Percentiles rank a stretch among this genome's conserved stretches.
Conservation (phyloP, 2,888 invertebrate species). For the Octodonta nipae region DNA sequence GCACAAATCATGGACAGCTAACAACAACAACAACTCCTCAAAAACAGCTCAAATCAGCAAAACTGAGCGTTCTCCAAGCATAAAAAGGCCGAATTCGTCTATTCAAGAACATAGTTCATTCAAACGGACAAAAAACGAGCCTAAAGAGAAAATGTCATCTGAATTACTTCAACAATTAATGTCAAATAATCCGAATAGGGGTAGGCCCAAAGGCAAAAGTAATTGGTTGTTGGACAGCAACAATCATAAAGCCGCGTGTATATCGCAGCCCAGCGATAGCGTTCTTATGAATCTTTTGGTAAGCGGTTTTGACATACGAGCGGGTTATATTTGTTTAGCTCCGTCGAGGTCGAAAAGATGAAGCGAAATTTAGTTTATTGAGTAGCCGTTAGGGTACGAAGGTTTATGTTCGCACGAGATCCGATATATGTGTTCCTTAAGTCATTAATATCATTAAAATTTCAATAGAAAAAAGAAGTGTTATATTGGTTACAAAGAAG, state of each 20-base stretch:
- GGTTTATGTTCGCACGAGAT: slow-evolving; percentile 1
- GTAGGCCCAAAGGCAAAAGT: slow-evolving; percentile 29
- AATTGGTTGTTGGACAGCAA: slow-evolving; percentile 32
- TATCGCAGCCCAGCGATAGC: slow-evolving; percentile 50
- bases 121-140: slow-evolving; percentile 26
- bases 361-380: no score
- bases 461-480: no score
- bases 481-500: no score
- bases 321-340: slow-evolving; percentile 79
- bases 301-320: slow-evolving; percentile 87
- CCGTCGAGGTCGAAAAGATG: slow-evolving; percentile 36
- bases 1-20: slow-evolving; percentile 16
- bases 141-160: slow-evolving; percentile 34
- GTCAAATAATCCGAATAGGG: slow-evolving; percentile 34
- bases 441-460: no score
- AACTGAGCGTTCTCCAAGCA: slow-evolving; percentile 16
- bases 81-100: slow-evolving; percentile 22
- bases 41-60: slow-evolving; percentile 8
- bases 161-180: slow-evolving; percentile 49
- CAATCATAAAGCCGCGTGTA: slow-evolving; percentile 31
- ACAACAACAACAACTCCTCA: slow-evolving; percentile 8
- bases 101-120: slow-evolving; percentile 18
- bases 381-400: no score
- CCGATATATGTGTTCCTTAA: no score
- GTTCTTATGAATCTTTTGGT: slow-evolving; percentile 90